A percentile compares a stretch with the other conserved stretches of the same genome.
Conservation (phyloP, 2,113 vertebrate genomes). For the Burhinus bistriatus region DNA sequence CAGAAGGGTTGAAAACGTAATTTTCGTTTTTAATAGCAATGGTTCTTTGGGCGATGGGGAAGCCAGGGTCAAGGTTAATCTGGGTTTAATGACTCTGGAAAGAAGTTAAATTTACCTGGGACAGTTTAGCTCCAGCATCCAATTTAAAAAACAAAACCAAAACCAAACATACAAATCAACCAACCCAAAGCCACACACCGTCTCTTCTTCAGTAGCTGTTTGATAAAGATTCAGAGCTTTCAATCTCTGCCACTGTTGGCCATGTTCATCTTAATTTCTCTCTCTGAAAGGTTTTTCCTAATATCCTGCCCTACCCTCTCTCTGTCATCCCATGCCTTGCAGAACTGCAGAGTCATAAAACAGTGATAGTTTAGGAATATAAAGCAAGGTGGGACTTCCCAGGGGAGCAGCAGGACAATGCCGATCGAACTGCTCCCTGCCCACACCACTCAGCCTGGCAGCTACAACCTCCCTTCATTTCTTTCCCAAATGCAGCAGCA, state of each 20-base stretch:
- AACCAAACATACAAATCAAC: neutral
- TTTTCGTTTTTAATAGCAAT: neutral
- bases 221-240: neutral
- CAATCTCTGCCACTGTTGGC: neutral
- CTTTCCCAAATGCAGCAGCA: neutral
- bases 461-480: neutral
- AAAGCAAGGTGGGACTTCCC: neutral
- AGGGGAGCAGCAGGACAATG: neutral
- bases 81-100: neutral
- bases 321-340: neutral
- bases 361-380: neutral
- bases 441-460: neutral
- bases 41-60: neutral
- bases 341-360: neutral
- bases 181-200: neutral
- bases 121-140: neutral
- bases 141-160: neutral
- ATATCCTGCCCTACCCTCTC: neutral
- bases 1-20: neutral
- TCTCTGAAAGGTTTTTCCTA: neutral
- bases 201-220: neutral
- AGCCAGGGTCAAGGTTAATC: neutral
- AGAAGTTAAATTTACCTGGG: neutral
- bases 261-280: neutral
- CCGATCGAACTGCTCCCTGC: rapidly evolving